phyloP scores from a whole-genome alignment of 2,797 vertebrate genomes.

The Leptodactylus fallax region DNA sequence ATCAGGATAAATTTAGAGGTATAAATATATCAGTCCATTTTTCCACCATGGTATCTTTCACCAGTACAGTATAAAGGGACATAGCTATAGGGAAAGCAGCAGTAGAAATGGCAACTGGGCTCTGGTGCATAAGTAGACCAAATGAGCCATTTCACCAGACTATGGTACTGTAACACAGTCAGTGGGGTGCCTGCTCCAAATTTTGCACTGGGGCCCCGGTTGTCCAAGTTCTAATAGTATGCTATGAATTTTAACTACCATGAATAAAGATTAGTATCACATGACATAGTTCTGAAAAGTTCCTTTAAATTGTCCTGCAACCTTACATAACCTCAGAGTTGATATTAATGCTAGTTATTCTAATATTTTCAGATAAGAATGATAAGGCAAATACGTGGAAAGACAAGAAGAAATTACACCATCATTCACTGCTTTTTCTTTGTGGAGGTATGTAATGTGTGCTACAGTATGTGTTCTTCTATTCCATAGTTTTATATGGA shows the following conservation, averaged over 20 bases:
- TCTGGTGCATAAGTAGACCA: no score
- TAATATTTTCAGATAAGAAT: constrained; percentile 48
- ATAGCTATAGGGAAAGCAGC: no score
- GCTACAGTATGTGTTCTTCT: background rate
- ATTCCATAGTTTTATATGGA: background rate
- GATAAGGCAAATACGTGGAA: constrained; percentile 27
- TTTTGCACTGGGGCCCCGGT: no score
- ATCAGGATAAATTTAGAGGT: no score
- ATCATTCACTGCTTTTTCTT: constrained; percentile 44
- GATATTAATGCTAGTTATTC: background rate
- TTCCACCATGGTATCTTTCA: no score
- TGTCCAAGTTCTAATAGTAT: no score
- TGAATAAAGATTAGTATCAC: background rate
- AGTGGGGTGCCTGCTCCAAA: no score
- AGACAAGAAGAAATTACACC: constrained; percentile 45
- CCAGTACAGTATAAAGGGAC: no score
- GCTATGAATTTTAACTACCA: background rate
- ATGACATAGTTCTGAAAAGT: background rate
- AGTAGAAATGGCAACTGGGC: no score
- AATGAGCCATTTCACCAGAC: no score
- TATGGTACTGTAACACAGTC: no score
- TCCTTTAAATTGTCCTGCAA: background rate
- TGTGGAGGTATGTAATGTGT: constrained; percentile 51
- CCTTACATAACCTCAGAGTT: background rate
- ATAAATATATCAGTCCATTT: no score